Percentiles rank a stretch among this genome's conserved stretches.
Evolutionary conservation across 2,888 invertebrate genomes (phyloP).

Genomic region (Megastigmus dorsalis): DNA sequence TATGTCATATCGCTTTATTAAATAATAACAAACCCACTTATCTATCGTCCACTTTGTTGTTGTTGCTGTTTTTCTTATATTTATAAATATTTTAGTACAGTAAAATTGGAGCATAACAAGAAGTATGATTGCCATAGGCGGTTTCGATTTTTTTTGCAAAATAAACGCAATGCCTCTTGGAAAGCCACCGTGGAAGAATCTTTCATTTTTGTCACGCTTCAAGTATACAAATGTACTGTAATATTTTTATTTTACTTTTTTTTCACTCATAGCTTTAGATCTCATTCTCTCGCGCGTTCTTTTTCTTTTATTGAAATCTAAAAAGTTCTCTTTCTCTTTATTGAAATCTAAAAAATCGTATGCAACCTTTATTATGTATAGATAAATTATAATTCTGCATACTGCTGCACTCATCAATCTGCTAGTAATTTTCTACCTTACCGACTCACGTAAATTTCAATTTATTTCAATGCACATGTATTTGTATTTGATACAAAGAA

Average conservation of each 20-base stretch:
- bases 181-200: constrained; percentile 19
- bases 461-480: not conserved
- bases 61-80: constrained; percentile 2
- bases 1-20: constrained; percentile 44
- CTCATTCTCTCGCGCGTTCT: too few species aligned
- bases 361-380: not conserved
- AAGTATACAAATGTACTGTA: constrained; percentile 9
- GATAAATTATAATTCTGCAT: not conserved
- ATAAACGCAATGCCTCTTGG: constrained; percentile 3
- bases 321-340: constrained; percentile 10
- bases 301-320: not conserved
- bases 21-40: constrained; percentile 42
- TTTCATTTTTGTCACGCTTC: constrained; percentile 27
- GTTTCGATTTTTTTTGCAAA: constrained; percentile 9
- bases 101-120: constrained; percentile 44
- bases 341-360: constrained; percentile 5
- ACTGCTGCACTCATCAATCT: not conserved
- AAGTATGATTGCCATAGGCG: constrained; percentile 29
- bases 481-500: not conserved
- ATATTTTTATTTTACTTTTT: constrained; percentile 7
- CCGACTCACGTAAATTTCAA: constrained; percentile 11
- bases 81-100: constrained; percentile 39
- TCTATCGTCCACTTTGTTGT: constrained; percentile 27
- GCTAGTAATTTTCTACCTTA: constrained; percentile 7
- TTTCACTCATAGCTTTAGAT: not conserved